These are phyloP conservation scores for Unio pictorum DNA, from an alignment of 2,888 invertebrate species.

Conservation along the genomic window DNA sequence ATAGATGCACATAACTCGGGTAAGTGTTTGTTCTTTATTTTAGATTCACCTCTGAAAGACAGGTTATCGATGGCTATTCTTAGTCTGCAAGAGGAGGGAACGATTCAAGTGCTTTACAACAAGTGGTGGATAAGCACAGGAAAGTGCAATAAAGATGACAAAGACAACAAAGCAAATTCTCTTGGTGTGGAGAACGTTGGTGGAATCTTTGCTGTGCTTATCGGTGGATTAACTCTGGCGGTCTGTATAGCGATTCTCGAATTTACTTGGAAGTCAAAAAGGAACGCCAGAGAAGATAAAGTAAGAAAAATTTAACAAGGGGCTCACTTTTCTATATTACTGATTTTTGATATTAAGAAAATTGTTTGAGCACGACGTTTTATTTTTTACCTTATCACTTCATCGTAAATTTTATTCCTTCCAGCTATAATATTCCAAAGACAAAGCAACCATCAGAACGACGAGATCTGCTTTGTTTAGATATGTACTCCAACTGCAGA, in stretches of 20 bases:
- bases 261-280: conserved; percentile 75
- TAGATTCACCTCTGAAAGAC: conserved; percentile 95
- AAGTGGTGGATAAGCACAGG: conserved; percentile 86
- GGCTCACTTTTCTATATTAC: not conserved
- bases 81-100: conserved; percentile 95
- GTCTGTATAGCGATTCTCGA: conserved; percentile 93
- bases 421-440: too few species aligned
- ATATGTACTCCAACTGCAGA: too few species aligned
- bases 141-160: conserved; percentile 75
- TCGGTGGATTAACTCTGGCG: conserved; percentile 91
- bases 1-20: not conserved
- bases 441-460: too few species aligned
- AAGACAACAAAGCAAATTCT: conserved; percentile 88
- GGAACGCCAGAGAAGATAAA: conserved; percentile 62
- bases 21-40: conserved; percentile 8
- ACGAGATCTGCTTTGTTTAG: too few species aligned
- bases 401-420: too few species aligned
- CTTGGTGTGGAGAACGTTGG: conserved; percentile 91
- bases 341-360: too few species aligned
- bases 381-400: too few species aligned
- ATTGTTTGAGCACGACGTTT: too few species aligned
- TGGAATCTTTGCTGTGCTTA: conserved; percentile 96
- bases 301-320: conserved; percentile 31
- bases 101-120: conserved; percentile 87
- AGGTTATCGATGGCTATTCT: conserved; percentile 95